These are phyloP conservation scores for Graphium colonna DNA, from an alignment of 2,888 invertebrate species.

Conservation along the genomic window DNA sequence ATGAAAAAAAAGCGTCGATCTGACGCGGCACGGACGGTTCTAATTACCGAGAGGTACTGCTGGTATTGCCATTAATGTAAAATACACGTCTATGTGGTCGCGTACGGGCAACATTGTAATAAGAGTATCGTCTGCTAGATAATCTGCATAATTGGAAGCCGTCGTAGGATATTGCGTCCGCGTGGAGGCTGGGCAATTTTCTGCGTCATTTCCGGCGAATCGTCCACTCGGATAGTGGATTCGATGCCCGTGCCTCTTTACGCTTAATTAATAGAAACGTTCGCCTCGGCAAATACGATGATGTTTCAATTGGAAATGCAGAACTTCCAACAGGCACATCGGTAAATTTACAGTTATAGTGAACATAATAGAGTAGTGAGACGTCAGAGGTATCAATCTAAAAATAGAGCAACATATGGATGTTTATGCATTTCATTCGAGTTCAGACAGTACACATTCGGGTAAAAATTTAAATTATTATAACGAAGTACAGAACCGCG, in stretches of 20 bases:
- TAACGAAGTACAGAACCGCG: conserved; percentile 14
- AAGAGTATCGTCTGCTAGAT: conserved; percentile 60
- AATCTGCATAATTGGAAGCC: conserved; percentile 78
- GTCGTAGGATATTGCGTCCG: conserved; percentile 76
- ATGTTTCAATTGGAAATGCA: background rate
- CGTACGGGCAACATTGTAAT: conserved; percentile 43
- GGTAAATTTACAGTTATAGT: too few species aligned
- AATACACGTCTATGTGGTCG: conserved; percentile 13
- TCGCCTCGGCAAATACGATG: conserved; percentile 28
- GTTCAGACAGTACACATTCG: background rate
- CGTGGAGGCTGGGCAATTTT: conserved; percentile 74
- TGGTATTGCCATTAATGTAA: conserved; percentile 15
- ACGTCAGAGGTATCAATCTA: background rate
- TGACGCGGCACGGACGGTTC: conserved; percentile 4
- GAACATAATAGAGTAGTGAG: too few species aligned
- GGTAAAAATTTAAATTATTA: background rate
- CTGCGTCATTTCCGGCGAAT: conserved; percentile 75
- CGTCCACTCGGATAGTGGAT: conserved; percentile 57
- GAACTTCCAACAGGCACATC: background rate
- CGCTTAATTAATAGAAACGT: conserved; percentile 56
- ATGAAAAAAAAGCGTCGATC: conserved; percentile 14
- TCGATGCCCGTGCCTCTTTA: conserved; percentile 49
- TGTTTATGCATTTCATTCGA: background rate
- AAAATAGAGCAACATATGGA: too few species aligned
- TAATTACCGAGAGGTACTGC: conserved; percentile 18